Evolutionary conservation across 2,888 invertebrate species (phyloP).

Genomic region (Euclidia mi): DNA sequence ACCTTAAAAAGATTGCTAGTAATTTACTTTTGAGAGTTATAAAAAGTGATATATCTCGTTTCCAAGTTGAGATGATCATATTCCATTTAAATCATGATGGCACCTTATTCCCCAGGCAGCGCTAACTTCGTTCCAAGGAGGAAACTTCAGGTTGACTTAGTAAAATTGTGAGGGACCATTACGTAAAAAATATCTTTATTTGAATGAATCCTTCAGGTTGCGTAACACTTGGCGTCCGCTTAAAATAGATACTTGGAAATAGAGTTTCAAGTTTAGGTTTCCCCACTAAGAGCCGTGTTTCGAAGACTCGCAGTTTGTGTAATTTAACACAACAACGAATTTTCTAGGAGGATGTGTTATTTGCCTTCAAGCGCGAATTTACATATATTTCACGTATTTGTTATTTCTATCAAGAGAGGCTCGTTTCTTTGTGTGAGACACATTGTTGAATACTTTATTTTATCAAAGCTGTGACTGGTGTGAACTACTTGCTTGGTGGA

Average conservation of each 20-base stretch:
- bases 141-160: constrained; percentile 37
- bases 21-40: constrained; percentile 24
- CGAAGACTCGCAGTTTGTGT: constrained; percentile 20
- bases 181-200: constrained; percentile 34
- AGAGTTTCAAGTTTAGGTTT: constrained; percentile 21
- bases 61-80: constrained; percentile 27
- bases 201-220: constrained; percentile 18
- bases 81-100: constrained; percentile 40
- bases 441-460: background rate
- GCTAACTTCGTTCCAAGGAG: constrained; percentile 26
- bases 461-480: background rate
- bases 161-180: constrained; percentile 20
- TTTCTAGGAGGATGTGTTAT: constrained; percentile 26
- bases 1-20: background rate
- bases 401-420: constrained; percentile 26
- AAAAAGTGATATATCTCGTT: constrained; percentile 20
- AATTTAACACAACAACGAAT: constrained; percentile 31
- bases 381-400: constrained; percentile 31
- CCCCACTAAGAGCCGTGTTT: constrained; percentile 13
- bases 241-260: constrained; percentile 26
- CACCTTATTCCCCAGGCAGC: constrained; percentile 20
- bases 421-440: constrained; percentile 9
- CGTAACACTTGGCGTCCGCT: constrained; percentile 18
- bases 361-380: constrained; percentile 32
- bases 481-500: too few species aligned